phyloP scores from a whole-genome alignment of 2,888 invertebrate genomes.

The Pedicia rivosa region DNA sequence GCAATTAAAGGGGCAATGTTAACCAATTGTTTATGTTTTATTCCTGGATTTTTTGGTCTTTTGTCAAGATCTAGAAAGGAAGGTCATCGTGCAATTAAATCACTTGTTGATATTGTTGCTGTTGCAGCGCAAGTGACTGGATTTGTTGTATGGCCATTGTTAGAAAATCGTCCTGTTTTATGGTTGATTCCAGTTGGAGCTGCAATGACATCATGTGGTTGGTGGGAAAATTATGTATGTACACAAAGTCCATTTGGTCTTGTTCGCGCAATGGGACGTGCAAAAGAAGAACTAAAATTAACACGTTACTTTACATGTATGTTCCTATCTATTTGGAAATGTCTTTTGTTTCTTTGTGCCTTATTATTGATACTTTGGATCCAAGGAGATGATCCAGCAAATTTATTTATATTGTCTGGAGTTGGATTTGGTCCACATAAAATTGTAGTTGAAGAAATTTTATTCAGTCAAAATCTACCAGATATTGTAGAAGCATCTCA shows the following conservation, averaged over 20 bases:
- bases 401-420: conserved; percentile 59
- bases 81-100: conserved; percentile 58
- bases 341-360: conserved; percentile 57
- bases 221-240: conserved; percentile 98
- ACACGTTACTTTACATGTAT: conserved; percentile 83
- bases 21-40: conserved; percentile 85
- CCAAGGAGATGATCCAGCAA: conserved; percentile 58
- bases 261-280: conserved; percentile 54
- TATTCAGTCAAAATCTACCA: conserved; percentile 34
- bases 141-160: conserved; percentile 80
- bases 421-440: conserved; percentile 62
- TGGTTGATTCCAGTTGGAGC: conserved; percentile 80
- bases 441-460: conserved; percentile 54
- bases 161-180: conserved; percentile 55
- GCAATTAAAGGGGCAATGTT: conserved; percentile 92
- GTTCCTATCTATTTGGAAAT: conserved; percentile 86
- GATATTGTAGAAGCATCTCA: conserved; percentile 62
- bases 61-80: conserved; percentile 71
- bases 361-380: conserved; percentile 56
- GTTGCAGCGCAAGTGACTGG: conserved; percentile 81
- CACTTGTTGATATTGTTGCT: conserved; percentile 69
- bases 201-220: conserved; percentile 75
- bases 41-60: conserved; percentile 58
- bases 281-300: conserved; percentile 61
- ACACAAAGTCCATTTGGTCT: conserved; percentile 59